Evolutionary conservation across 2,113 vertebrate species (phyloP), one percentile per base, ranked within the genome.

Genomic region (Cervus canadensis): DNA sequence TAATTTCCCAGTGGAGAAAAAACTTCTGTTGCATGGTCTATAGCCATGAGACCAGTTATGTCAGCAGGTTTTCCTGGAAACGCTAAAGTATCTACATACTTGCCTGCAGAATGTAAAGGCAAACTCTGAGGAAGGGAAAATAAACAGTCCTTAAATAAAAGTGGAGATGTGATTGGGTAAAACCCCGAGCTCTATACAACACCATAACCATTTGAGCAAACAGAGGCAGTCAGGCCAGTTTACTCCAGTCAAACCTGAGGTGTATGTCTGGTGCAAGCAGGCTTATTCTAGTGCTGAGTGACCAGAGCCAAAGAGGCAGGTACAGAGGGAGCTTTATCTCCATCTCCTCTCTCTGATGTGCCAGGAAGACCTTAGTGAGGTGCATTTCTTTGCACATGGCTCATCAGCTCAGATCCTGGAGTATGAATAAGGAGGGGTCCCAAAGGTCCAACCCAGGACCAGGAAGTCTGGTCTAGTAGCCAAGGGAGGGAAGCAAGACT

Each of bases 1-100:
- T 56, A 87, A 96, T 95, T 93, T 98, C 81, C 67, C 82, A 76
- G 96, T 85, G 67, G n/a, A 97, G 91, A 93, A 76, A 82, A 50
- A 89, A 79, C 84, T 96, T 97, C 67, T 89, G 86, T n/a, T 56
- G 84, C 93, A 52, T 36, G 36, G 67, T 76, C 92, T 86, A 76
- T 21, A 94, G 57, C 74, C 89, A 45, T 0, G 13, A 95, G 26
- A 56, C 43, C 81, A 88, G 74, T 89, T 60, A 92, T 5, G 59
- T 33, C 54, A 92, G 50, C 54, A 95, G 84, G 28, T 45, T 82
- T 93, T 97, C 81, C 87, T 56, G 13, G 48, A 94, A 57, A 96
- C 36, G 67, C 78, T 87, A 14, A 94, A 85, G 48, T 43, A 33
- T 67, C 30, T 81, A 56, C 43, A 64, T 71, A 52, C 25, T 96